A percentile compares a stretch with the other conserved stretches of the same genome.
Conservation (phyloP, 1,140 invertebrate genomes). For the Drosophila ananassae region DNA sequence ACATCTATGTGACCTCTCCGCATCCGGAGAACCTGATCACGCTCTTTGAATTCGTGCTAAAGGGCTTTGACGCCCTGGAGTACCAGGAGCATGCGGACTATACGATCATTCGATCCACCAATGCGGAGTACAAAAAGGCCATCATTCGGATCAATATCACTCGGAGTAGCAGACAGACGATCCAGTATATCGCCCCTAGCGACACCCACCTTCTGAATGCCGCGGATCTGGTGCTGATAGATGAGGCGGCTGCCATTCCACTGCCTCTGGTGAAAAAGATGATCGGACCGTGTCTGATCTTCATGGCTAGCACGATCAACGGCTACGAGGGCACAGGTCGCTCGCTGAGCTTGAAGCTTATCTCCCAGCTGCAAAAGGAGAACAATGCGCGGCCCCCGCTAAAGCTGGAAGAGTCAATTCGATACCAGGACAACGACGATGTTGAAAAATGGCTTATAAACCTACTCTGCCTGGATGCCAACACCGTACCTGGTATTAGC, state of each 20-base stretch:
- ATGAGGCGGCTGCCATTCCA: conserved; percentile 99
- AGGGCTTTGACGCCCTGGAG: conserved; percentile 97
- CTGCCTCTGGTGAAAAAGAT: conserved; percentile 96
- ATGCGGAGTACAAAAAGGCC: conserved; percentile 98
- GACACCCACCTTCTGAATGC: conserved; percentile 95
- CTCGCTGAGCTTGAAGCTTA: conserved; percentile 97
- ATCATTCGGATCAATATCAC: conserved; percentile 96
- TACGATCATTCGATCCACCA: conserved; percentile 97
- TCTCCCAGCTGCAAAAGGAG: conserved; percentile 92
- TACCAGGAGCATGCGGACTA: conserved; percentile 99
- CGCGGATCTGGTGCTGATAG: conserved; percentile 97
- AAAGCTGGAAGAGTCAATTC: conserved; percentile 96
- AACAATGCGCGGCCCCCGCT: conserved; percentile 86
- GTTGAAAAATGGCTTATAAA: conserved; percentile 97
- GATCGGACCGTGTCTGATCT: conserved; percentile 96
- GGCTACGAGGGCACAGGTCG: conserved; percentile 99
- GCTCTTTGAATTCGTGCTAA: conserved; percentile 98
- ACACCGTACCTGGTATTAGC: conserved; percentile 87
- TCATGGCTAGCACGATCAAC: conserved; percentile 98
- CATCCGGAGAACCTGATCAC: conserved; percentile 99
- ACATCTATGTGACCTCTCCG: conserved; percentile 99
- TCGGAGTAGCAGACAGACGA: conserved; percentile 97
- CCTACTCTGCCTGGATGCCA: conserved; percentile 95
- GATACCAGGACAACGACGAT: conserved; percentile 94
- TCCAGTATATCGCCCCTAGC: conserved; percentile 98